Evolutionary conservation across 2,797 vertebrate genomes (phyloP).

Genomic region (Hoplostethus atlanticus): DNA sequence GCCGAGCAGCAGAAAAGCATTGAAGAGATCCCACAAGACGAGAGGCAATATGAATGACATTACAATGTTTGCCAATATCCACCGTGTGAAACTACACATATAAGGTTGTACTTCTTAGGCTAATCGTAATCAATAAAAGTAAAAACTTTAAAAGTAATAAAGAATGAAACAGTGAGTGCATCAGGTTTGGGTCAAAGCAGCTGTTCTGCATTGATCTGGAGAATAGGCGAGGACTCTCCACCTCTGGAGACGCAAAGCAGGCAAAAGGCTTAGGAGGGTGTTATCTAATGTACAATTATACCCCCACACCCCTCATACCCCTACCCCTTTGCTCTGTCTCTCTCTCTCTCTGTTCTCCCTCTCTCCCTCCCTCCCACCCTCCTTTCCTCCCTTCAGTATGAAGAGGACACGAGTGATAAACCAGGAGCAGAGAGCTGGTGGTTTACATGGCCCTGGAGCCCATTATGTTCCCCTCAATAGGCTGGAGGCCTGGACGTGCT

Average conservation of each 20-base stretch:
- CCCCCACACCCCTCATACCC: constrained; percentile 21
- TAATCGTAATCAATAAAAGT: constrained; percentile 45
- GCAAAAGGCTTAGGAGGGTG: constrained; percentile 62
- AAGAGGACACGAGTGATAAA: constrained; percentile 81
- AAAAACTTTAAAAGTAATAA: constrained; percentile 52
- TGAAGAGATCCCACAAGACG: background rate
- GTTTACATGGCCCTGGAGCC: constrained; percentile 81
- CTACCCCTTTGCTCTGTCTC: constrained; percentile 25
- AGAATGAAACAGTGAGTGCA: constrained; percentile 32
- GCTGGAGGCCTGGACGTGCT: constrained; percentile 76
- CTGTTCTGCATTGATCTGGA: constrained; percentile 50
- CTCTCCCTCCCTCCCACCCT: constrained; percentile 51
- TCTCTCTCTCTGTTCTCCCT: constrained; percentile 12
- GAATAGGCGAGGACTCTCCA: constrained; percentile 50
- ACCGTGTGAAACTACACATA: background rate
- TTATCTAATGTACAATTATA: constrained; percentile 74
- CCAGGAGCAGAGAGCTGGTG: constrained; percentile 72
- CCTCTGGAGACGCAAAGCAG: constrained; percentile 62
- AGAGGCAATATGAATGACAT: constrained; percentile 10
- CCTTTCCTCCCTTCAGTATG: constrained; percentile 56
- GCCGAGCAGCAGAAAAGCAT: constrained; percentile 7
- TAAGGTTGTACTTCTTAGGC: constrained; percentile 39
- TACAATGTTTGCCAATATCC: constrained; percentile 25
- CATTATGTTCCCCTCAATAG: constrained; percentile 83
- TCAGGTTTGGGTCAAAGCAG: constrained; percentile 52